These are phyloP conservation scores for Tetrapedia diversipes DNA, from an alignment of 2,888 invertebrate genomes.

Conservation along the genomic window DNA sequence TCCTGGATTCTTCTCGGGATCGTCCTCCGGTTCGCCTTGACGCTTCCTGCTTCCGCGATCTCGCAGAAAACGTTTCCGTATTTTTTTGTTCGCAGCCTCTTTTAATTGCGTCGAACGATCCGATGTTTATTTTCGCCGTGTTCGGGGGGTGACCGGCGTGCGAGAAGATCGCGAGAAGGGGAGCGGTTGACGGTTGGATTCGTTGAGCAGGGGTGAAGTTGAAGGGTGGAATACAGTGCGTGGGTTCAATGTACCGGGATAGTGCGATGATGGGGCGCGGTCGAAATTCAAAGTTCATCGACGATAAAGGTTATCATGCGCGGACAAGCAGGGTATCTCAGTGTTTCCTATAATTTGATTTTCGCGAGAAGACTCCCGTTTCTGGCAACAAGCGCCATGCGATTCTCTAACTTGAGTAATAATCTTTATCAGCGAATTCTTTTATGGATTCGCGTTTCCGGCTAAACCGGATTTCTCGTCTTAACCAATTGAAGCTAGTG, in stretches of 20 bases:
- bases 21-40: not conserved
- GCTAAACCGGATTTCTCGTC: too few species aligned
- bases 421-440: too few species aligned
- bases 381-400: not conserved
- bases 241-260: not conserved
- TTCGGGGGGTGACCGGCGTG: too few species aligned
- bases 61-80: too few species aligned
- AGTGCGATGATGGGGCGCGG: not conserved
- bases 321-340: not conserved
- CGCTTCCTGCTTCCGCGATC: too few species aligned
- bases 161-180: too few species aligned
- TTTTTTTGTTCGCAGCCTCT: too few species aligned
- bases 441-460: too few species aligned
- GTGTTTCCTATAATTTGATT: slow-evolving; percentile 9
- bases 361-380: slow-evolving; percentile 19
- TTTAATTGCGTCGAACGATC: too few species aligned
- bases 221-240: not conserved
- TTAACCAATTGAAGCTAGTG: too few species aligned
- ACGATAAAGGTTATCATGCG: not conserved
- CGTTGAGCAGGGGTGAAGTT: not conserved
- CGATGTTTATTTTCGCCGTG: too few species aligned
- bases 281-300: slow-evolving; percentile 19
- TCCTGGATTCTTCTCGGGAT: too few species aligned
- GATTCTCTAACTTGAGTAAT: not conserved
- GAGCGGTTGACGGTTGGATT: not conserved